Conservation (phyloP, 1,140 invertebrate genomes). For the Nautilus pompilius region DNA sequence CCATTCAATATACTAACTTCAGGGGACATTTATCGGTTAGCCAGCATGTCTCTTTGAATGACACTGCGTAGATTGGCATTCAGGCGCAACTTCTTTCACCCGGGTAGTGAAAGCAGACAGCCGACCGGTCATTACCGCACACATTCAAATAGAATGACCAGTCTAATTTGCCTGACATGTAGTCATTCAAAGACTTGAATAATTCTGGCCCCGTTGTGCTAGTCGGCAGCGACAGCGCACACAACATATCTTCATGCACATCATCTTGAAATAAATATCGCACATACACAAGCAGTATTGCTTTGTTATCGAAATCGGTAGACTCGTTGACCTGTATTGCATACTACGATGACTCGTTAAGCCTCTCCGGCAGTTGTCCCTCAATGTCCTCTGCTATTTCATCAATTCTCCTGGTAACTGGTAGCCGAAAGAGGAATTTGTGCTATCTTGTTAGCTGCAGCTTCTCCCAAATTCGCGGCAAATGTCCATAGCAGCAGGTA, state of each 20-base stretch:
- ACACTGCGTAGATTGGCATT: background rate
- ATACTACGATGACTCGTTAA: background rate
- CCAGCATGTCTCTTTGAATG: background rate
- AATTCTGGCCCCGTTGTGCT: background rate
- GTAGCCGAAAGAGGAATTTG: background rate
- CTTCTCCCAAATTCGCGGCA: background rate
- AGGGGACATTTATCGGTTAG: conserved; percentile 8
- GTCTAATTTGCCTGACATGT: background rate
- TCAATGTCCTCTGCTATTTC: background rate
- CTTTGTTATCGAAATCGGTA: background rate
- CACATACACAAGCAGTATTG: background rate
- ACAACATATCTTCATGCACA: background rate
- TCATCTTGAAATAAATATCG: background rate
- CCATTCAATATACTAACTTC: conserved; percentile 1
- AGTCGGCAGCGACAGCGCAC: background rate
- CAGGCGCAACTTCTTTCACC: background rate
- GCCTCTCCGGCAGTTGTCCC: background rate
- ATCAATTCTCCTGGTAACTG: background rate
- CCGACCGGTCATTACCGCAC: background rate
- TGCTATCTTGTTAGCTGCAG: background rate
- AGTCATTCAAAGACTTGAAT: background rate
- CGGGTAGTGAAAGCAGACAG: background rate
- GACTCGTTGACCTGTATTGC: background rate
- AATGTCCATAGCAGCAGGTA: background rate
- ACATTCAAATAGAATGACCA: background rate